phyloP scores from a whole-genome alignment of 1,140 invertebrate genomes.

The Xylocopa sonorina region DNA sequence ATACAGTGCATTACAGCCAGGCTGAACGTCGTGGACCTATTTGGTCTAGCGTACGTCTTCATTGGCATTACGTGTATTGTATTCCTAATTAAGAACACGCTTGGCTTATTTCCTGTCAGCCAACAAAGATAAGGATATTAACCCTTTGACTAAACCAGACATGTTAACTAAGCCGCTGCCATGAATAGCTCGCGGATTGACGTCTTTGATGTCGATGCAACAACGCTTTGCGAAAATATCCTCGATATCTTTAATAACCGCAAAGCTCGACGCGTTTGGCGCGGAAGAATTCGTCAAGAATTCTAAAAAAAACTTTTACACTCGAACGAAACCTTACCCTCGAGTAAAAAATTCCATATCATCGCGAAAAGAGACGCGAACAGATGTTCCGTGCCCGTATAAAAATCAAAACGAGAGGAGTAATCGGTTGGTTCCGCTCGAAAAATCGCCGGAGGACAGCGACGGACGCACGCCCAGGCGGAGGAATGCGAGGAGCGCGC shows the following conservation, averaged over 20 bases:
- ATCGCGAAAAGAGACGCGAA: too few species aligned
- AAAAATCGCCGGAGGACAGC: not conserved
- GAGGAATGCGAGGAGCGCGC: conserved; percentile 23
- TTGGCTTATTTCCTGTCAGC: conserved; percentile 12
- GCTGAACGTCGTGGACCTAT: not conserved
- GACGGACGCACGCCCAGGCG: conserved; percentile 25
- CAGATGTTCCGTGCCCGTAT: too few species aligned
- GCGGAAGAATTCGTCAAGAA: too few species aligned
- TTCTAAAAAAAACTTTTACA: too few species aligned
- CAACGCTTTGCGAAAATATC: not conserved
- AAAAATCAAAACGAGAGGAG: not conserved
- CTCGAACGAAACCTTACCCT: too few species aligned
- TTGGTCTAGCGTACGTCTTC: not conserved
- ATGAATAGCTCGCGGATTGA: not conserved
- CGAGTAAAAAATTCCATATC: too few species aligned
- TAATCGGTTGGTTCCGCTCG: not conserved
- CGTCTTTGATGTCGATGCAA: not conserved
- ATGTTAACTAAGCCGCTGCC: not conserved
- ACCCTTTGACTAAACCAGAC: conserved; percentile 3
- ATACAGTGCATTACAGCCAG: not conserved
- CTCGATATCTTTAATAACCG: too few species aligned
- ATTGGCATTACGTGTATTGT: conserved; percentile 21
- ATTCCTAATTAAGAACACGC: conserved; percentile 17
- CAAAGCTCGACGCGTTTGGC: too few species aligned
- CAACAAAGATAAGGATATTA: conserved; percentile 18